These are phyloP conservation scores for Dasypolia templi DNA, from an alignment of 2,888 invertebrate genomes.

Conservation along the genomic window DNA sequence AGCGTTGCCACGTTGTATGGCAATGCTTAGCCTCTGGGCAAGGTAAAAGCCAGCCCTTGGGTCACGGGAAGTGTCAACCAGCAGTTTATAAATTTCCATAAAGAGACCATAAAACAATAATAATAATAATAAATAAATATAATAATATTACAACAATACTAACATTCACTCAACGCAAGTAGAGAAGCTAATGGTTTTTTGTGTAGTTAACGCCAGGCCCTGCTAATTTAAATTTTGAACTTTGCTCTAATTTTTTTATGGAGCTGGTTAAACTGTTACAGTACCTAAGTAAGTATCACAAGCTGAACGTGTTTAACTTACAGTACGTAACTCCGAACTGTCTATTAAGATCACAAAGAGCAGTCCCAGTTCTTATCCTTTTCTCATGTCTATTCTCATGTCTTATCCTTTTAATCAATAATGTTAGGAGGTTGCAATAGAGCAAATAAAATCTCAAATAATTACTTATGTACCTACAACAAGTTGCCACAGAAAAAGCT, in stretches of 20 bases:
- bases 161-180: no score
- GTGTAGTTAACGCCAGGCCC: neutral
- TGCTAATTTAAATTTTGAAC: slow-evolving; percentile 1
- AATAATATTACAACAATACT: no score
- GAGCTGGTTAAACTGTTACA: neutral
- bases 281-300: slow-evolving; percentile 23
- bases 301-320: slow-evolving; percentile 9
- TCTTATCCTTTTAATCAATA: slow-evolving; percentile 17
- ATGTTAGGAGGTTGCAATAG: neutral
- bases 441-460: neutral
- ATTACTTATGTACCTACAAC: neutral
- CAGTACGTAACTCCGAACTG: slow-evolving; percentile 31
- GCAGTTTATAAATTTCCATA: no score
- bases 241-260: slow-evolving; percentile 17
- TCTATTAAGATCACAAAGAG: slow-evolving; percentile 4
- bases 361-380: no score
- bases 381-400: no score
- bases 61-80: no score
- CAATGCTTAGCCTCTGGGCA: no score
- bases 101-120: no score
- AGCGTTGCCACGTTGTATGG: no score
- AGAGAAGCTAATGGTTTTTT: neutral
- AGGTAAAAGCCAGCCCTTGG: no score
- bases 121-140: no score
- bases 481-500: neutral